These are phyloP conservation scores for Sebastes dallii DNA, from an alignment of 2,797 vertebrate species.

Conservation along the genomic window DNA sequence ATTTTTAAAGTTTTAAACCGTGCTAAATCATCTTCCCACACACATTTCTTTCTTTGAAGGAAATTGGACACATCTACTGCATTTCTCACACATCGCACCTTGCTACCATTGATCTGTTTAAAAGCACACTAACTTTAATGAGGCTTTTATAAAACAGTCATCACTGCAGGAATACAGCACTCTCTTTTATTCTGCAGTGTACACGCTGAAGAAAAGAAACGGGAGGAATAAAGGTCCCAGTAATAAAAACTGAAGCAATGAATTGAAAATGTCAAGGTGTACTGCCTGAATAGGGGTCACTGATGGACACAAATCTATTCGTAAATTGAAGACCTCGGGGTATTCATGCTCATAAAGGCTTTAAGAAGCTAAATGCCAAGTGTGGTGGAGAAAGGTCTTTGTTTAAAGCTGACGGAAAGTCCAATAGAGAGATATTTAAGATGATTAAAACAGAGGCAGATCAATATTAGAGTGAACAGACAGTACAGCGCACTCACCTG, in stretches of 20 bases:
- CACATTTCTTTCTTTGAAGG: background rate
- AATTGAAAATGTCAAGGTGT: conserved; percentile 37
- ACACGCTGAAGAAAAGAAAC: background rate
- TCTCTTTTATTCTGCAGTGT: background rate
- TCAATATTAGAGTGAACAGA: background rate
- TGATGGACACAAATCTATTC: conserved; percentile 15
- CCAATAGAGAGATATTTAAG: background rate
- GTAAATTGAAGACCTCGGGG: background rate
- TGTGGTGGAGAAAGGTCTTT: conserved; percentile 7
- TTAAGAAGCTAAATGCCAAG: conserved; percentile 41
- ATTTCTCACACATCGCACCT: background rate
- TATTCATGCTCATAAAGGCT: conserved; percentile 5
- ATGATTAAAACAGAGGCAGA: background rate
- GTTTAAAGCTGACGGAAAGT: background rate
- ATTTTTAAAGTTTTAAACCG: background rate
- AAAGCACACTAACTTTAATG: background rate
- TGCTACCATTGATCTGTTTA: background rate
- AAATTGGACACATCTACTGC: background rate
- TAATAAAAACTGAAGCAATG: background rate
- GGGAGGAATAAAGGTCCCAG: background rate
- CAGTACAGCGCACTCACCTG: conserved; percentile 81
- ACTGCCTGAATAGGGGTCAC: background rate
- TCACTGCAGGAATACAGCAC: background rate
- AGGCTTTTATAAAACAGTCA: background rate
- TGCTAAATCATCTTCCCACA: background rate